A percentile compares a stretch with the other conserved stretches of the same genome.
Evolutionary conservation across 2,797 vertebrate genomes (phyloP).

Genomic region (Rhodeus uyekii): DNA sequence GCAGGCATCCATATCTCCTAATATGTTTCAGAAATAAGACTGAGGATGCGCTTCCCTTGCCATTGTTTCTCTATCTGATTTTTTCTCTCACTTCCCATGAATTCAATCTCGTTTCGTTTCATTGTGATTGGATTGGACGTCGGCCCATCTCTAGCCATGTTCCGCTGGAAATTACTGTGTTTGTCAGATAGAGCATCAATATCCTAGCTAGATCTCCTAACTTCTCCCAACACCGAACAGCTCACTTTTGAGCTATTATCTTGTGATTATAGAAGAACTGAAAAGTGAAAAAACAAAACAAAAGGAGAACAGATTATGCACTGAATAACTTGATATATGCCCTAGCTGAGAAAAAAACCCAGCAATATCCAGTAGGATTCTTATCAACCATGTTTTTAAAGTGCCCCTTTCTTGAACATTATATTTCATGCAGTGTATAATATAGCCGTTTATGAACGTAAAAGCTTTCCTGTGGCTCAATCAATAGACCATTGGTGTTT

Average conservation of each 20-base stretch:
- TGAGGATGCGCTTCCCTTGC: conserved; percentile 22
- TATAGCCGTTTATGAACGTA: background rate
- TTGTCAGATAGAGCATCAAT: background rate
- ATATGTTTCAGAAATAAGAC: conserved; percentile 4
- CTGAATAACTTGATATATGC: background rate
- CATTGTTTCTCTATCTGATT: conserved; percentile 14
- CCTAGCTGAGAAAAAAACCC: background rate
- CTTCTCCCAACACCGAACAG: background rate
- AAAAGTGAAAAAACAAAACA: background rate
- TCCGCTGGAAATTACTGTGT: background rate
- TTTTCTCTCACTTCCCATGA: conserved; percentile 11
- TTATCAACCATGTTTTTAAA: background rate
- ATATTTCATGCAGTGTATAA: background rate
- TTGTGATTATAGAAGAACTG: background rate
- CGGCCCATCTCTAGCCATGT: background rate
- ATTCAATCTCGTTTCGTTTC: conserved; percentile 26
- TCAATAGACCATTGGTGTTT: no score
- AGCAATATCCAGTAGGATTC: background rate
- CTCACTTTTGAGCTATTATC: background rate
- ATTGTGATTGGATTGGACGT: conserved; percentile 16
- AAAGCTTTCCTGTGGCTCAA: no score
- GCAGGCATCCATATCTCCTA: conserved; percentile 14
- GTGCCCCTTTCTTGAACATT: background rate
- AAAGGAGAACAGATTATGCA: background rate
- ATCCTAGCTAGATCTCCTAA: background rate